A percentile compares a stretch with the other conserved stretches of the same genome.
Conservation (phyloP, 2,797 vertebrate genomes). For the Gallinago nigripennis region DNA sequence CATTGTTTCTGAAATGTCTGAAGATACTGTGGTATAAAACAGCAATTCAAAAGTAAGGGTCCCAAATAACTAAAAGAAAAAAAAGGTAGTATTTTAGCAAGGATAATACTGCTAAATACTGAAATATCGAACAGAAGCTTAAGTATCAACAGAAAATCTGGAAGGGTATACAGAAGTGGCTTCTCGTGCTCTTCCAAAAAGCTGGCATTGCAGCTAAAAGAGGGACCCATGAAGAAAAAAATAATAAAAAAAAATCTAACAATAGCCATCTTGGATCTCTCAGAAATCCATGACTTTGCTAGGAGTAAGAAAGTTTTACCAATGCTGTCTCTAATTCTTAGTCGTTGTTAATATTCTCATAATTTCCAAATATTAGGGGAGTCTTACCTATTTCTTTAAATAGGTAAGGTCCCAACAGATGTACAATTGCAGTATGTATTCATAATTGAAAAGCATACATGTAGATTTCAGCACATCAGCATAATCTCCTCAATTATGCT, state of each 20-base stretch:
- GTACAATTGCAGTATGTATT: rapidly evolving
- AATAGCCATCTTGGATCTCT: not conserved
- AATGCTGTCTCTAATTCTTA: not conserved
- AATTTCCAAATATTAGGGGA: not conserved
- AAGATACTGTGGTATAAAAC: not conserved
- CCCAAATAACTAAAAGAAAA: not conserved
- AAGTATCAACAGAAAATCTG: not conserved
- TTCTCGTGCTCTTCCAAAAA: not conserved
- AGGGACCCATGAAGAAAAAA: not conserved
- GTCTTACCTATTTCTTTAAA: not conserved
- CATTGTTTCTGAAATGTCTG: not conserved
- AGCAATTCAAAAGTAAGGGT: not conserved
- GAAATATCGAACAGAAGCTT: too few species aligned
- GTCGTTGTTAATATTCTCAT: not conserved
- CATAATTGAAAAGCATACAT: rapidly evolving
- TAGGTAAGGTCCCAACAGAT: not conserved
- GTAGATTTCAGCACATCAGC: not conserved
- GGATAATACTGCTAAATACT: too few species aligned
- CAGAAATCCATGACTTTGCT: not conserved
- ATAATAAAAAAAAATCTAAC: not conserved
- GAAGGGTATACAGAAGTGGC: rapidly evolving
- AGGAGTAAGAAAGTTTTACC: not conserved
- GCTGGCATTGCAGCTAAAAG: not conserved
- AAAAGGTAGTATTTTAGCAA: not conserved
- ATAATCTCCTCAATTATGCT: not conserved